Percentiles rank a stretch among this genome's conserved stretches.
These are phyloP conservation scores for Melinopterus prodromus DNA, from an alignment of 2,888 invertebrate species.

Conservation along the genomic window DNA sequence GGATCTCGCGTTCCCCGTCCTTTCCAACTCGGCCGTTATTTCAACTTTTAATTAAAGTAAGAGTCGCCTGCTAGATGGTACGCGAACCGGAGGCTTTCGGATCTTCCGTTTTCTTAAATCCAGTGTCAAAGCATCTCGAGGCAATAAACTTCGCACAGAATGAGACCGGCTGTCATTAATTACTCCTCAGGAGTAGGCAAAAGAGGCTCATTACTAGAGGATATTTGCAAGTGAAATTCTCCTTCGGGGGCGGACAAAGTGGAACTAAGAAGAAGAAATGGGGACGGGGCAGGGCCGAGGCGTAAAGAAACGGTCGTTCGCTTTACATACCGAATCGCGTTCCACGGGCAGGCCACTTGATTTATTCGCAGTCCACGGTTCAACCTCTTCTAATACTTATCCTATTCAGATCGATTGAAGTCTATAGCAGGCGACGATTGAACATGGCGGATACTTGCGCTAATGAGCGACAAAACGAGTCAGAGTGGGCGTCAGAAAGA, in stretches of 20 bases:
- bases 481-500: too few relatives aligned
- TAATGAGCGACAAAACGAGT: too few relatives aligned
- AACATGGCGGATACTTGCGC: too few relatives aligned
- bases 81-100: conserved; percentile 4
- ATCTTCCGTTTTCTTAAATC: conserved; percentile 18
- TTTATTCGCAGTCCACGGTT: not conserved
- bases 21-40: not conserved
- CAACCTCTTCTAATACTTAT: not conserved
- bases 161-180: conserved; percentile 17
- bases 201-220: conserved; percentile 32
- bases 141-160: conserved; percentile 6
- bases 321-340: not conserved
- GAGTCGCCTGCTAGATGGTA: not conserved
- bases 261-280: not conserved
- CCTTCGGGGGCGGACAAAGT: conserved; percentile 5
- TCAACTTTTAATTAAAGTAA: not conserved
- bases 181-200: conserved; percentile 18
- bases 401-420: not conserved
- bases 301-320: not conserved
- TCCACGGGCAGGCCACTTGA: not conserved
- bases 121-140: conserved; percentile 21
- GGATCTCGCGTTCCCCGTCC: not conserved
- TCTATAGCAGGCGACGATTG: too few relatives aligned
- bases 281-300: not conserved
- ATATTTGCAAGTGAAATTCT: conserved; percentile 35